Evolutionary conservation across 2,888 invertebrate genomes (phyloP).

Genomic region (Apodemia zela): DNA sequence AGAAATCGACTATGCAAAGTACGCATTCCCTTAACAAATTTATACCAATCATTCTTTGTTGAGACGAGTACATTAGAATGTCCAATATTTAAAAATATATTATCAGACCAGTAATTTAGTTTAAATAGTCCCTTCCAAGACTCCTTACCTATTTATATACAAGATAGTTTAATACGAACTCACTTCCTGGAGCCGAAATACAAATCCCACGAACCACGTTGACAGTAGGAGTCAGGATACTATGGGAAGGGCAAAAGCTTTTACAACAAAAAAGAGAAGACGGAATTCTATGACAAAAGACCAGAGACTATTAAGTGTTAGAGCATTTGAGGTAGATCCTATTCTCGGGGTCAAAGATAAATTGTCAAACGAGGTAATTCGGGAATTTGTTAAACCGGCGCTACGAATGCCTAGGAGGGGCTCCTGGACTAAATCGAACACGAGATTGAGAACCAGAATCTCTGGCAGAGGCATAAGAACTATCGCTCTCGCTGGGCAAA

Average conservation of each 20-base stretch:
- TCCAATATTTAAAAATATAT: slow-evolving; percentile 3
- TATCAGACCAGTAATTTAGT: slow-evolving; percentile 2
- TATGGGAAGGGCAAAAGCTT: slow-evolving; percentile 5
- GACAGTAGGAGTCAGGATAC: slow-evolving; percentile 11
- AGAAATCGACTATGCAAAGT: background rate
- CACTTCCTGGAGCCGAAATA: background rate
- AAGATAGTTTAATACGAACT: slow-evolving; percentile 6
- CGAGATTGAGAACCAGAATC: slow-evolving; percentile 87
- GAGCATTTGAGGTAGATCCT: slow-evolving; percentile 5
- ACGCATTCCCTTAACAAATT: background rate
- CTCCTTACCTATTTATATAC: slow-evolving; percentile 9
- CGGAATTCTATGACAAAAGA: background rate
- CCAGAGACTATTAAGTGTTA: background rate
- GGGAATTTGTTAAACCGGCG: slow-evolving; percentile 71
- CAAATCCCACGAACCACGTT: slow-evolving; percentile 7
- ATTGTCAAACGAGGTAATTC: slow-evolving; percentile 70
- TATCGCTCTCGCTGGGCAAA: slow-evolving; percentile 89
- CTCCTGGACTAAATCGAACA: slow-evolving; percentile 89
- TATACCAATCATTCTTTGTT: background rate
- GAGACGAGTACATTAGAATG: background rate
- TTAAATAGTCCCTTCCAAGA: slow-evolving; percentile 3
- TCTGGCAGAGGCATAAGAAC: slow-evolving; percentile 92
- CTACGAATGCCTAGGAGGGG: slow-evolving; percentile 78
- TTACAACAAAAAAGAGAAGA: background rate
- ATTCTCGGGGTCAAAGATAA: background rate